phyloP scores from a whole-genome alignment of 2,797 vertebrate species.

The Galago senegalensis region DNA sequence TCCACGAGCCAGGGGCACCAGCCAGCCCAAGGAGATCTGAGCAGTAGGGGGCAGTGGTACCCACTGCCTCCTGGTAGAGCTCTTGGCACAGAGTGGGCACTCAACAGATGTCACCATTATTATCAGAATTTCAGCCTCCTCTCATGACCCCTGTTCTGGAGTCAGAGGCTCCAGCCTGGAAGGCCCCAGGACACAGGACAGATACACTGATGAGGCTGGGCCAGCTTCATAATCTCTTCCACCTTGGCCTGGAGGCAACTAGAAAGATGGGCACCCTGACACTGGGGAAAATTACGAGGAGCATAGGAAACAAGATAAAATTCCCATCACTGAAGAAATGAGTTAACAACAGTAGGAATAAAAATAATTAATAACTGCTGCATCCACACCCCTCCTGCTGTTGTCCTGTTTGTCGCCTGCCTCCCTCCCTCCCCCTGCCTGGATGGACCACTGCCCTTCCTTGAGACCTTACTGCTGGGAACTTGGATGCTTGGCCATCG shows the following conservation, averaged over 20 bases:
- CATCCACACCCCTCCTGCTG: background rate
- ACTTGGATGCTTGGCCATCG: background rate
- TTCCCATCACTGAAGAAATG: background rate
- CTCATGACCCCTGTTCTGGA: background rate
- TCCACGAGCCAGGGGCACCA: background rate
- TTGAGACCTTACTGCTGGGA: background rate
- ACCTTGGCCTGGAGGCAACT: background rate
- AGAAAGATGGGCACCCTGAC: background rate
- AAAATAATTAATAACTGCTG: rapidly evolving
- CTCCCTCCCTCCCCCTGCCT: background rate
- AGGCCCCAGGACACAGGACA: background rate
- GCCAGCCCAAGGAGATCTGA: background rate
- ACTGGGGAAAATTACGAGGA: too few relatives aligned
- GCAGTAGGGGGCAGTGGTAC: background rate
- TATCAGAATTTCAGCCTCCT: background rate
- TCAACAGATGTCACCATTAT: rapidly evolving
- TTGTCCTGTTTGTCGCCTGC: background rate
- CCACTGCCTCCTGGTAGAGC: background rate
- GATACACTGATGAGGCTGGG: rapidly evolving
- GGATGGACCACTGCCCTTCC: background rate
- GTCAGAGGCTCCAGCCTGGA: background rate
- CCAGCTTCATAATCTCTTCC: background rate
- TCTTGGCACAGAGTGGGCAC: too few relatives aligned
- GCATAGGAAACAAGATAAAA: background rate
- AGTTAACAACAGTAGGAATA: background rate